Evolutionary conservation across 2,888 invertebrate species (phyloP).

Genomic region (Stenodera caucasica): DNA sequence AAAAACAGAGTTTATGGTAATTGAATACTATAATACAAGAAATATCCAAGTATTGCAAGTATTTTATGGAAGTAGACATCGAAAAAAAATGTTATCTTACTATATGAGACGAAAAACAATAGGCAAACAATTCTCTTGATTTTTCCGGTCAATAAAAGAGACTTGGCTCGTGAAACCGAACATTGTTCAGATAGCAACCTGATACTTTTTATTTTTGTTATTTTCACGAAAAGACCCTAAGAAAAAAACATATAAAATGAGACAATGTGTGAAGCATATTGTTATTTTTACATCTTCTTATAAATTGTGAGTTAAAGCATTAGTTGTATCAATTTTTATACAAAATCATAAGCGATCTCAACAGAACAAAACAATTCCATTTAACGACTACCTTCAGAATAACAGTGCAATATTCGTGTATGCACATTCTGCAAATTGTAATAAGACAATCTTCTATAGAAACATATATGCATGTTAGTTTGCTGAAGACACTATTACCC

Average conservation of each 20-base stretch:
- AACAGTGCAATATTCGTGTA: constrained; percentile 18
- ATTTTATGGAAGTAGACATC: no score
- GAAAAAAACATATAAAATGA: background rate
- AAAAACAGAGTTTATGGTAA: no score
- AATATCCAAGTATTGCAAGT: no score
- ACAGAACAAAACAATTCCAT: constrained; percentile 23
- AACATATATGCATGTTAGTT: constrained; percentile 16
- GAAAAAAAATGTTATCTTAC: no score
- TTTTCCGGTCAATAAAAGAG: no score
- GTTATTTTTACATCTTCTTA: background rate
- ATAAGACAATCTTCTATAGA: constrained; percentile 9
- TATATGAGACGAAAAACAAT: no score
- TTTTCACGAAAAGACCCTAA: background rate
- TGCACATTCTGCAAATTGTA: constrained; percentile 11
- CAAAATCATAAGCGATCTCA: constrained; percentile 19
- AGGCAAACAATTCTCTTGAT: no score
- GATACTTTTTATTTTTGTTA: no score
- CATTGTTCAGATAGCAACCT: no score
- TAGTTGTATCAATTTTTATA: background rate
- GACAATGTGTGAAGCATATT: background rate
- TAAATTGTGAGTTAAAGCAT: no score
- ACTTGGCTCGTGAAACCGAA: no score
- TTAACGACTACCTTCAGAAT: constrained; percentile 18
- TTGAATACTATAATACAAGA: no score
- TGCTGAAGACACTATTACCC: background rate